These are phyloP conservation scores for Brienomyrus longianalis DNA, from an alignment of 2,113 vertebrate species.

Conservation along the genomic window DNA sequence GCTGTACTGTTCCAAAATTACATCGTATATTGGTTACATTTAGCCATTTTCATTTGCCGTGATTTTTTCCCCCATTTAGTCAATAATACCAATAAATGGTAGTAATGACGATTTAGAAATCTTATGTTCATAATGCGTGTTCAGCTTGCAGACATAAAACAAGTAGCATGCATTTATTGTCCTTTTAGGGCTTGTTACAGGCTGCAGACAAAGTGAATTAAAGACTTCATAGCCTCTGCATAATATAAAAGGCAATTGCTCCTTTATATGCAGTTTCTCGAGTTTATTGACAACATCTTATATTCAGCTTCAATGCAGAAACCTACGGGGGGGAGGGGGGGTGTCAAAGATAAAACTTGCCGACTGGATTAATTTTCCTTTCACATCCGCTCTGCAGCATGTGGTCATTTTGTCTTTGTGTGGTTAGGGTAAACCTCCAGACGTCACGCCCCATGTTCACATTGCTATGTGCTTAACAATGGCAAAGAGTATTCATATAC, in stretches of 20 bases:
- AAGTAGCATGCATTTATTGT: not conserved
- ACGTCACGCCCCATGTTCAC: not conserved
- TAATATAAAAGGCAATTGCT: not conserved
- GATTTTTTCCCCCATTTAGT: not conserved
- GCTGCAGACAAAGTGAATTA: not conserved
- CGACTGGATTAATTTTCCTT: not conserved
- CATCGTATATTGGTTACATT: not conserved
- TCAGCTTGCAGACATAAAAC: not conserved
- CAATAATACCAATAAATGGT: not conserved
- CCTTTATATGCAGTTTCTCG: not conserved
- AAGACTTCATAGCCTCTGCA: not conserved
- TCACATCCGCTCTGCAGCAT: not conserved
- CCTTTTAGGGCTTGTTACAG: not conserved
- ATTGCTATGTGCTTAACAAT: not conserved
- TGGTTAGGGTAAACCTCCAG: not conserved
- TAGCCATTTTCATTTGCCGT: not conserved
- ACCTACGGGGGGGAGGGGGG: not conserved
- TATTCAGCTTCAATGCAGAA: not conserved
- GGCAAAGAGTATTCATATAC: not conserved
- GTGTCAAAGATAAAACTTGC: not conserved
- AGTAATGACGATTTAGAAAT: not conserved
- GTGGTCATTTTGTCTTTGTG: not conserved
- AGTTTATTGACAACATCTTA: not conserved
- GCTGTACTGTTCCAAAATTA: not conserved
- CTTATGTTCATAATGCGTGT: not conserved